Percentiles rank a stretch among this genome's conserved stretches.
Evolutionary conservation across 1,140 invertebrate genomes (phyloP).

Genomic region (Sinella curviseta): DNA sequence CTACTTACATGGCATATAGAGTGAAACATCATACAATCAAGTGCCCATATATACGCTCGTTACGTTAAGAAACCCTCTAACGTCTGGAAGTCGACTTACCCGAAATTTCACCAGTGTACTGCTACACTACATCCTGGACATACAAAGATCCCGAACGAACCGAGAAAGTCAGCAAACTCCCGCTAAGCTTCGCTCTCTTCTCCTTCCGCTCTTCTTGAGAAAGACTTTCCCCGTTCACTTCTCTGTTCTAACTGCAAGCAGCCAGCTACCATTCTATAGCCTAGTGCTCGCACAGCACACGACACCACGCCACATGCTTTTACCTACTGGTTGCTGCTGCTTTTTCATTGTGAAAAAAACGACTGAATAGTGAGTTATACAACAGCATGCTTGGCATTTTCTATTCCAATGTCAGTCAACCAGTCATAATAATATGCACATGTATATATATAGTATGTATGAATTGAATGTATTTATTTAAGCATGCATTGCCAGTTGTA

Average conservation of each 20-base stretch:
- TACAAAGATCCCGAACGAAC: not conserved
- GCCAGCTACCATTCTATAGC: not conserved
- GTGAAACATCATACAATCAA: too few species aligned
- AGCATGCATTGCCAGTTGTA: too few species aligned
- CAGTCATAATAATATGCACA: too few species aligned
- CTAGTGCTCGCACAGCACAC: not conserved
- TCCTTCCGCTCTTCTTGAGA: not conserved
- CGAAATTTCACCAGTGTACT: not conserved
- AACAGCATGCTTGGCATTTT: too few species aligned
- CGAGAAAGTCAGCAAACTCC: constrained; percentile 18
- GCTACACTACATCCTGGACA: not conserved
- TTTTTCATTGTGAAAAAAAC: too few species aligned
- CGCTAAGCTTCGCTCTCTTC: constrained; percentile 35
- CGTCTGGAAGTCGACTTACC: constrained; percentile 19
- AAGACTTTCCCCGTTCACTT: not conserved
- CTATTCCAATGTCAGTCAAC: too few species aligned
- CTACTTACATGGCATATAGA: not conserved
- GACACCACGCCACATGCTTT: not conserved
- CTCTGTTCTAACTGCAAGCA: not conserved
- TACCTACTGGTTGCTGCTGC: too few species aligned
- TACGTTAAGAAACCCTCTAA: constrained; percentile 33
- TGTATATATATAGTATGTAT: too few species aligned
- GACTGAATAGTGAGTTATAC: too few species aligned
- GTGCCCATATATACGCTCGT: too few species aligned
- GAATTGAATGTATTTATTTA: too few species aligned